These are phyloP conservation scores for Rhabditophanes sp. DNA, from an alignment of 2,888 invertebrate species.

Conservation along the genomic window DNA sequence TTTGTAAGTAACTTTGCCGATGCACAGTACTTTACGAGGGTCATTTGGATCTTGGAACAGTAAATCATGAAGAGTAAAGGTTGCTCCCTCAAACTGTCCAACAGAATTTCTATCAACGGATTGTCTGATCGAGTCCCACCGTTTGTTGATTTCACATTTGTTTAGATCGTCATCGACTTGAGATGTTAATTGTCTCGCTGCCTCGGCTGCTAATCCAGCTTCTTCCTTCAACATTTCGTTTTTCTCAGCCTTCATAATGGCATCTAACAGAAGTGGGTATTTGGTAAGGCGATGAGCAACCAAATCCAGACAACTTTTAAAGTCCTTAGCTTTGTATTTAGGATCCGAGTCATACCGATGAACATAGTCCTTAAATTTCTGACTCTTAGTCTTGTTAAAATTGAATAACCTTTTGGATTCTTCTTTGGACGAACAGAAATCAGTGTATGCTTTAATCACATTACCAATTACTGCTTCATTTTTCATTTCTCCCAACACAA, in stretches of 20 bases:
- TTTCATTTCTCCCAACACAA: conserved; percentile 17
- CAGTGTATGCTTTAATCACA: conserved; percentile 17
- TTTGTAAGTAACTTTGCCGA: conserved; percentile 12
- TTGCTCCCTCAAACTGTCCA: conserved; percentile 10
- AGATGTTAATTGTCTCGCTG: conserved; percentile 14
- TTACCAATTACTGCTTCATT: conserved; percentile 8
- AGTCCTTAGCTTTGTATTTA: conserved; percentile 7
- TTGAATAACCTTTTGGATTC: conserved; percentile 9
- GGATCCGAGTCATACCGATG: conserved; percentile 8
- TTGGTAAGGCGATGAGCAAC: conserved; percentile 20
- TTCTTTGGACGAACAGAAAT: conserved; percentile 13
- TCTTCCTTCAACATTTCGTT: conserved; percentile 4
- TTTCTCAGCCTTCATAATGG: conserved; percentile 6
- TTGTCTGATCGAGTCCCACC: conserved; percentile 13
- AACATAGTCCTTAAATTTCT: conserved; percentile 5
- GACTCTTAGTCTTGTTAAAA: conserved; percentile 7
- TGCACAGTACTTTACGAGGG: conserved; percentile 8
- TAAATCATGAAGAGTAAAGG: conserved; percentile 12
- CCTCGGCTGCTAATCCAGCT: conserved; percentile 8
- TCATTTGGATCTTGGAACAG: conserved; percentile 9
- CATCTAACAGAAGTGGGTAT: conserved; percentile 17
- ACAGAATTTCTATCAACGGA: conserved; percentile 11
- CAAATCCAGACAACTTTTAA: conserved; percentile 13
- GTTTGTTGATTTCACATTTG: conserved; percentile 11
- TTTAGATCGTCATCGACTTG: conserved; percentile 14